These are phyloP conservation scores for Tursiops truncatus DNA, from an alignment of 2,113 vertebrate genomes.

Conservation along the genomic window DNA sequence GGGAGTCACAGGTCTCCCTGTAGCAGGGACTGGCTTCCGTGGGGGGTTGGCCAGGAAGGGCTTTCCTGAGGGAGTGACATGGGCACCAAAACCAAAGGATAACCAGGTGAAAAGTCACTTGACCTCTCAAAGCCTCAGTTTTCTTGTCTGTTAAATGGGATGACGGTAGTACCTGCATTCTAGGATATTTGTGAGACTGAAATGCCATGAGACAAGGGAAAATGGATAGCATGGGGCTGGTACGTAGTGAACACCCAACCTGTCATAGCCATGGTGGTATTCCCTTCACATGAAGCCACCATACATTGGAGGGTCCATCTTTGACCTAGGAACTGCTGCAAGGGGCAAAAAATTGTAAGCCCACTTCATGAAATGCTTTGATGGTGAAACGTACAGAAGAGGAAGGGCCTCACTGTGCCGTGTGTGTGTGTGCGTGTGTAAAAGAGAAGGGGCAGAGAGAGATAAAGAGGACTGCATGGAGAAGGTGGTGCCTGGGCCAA, in stretches of 20 bases:
- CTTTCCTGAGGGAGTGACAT: background rate
- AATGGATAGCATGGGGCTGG: background rate
- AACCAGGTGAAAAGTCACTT: background rate
- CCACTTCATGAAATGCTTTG: background rate
- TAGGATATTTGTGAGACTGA: background rate
- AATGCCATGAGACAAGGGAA: background rate
- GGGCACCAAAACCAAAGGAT: background rate
- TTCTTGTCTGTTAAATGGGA: background rate
- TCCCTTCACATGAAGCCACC: background rate
- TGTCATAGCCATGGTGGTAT: background rate
- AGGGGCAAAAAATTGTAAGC: background rate
- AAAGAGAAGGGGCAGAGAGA: background rate
- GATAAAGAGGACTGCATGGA: background rate
- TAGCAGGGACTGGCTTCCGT: background rate
- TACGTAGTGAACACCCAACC: fast-evolving
- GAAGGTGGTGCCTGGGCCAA: background rate
- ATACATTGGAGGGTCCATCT: background rate
- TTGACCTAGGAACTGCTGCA: background rate
- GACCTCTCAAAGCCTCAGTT: background rate
- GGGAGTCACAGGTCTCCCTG: background rate
- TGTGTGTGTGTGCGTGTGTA: background rate
- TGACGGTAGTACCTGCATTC: background rate
- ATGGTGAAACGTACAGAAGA: background rate
- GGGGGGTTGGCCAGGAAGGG: background rate
- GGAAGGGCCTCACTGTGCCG: background rate